Percentiles rank a stretch among this genome's conserved stretches.
phyloP scores from a whole-genome alignment of 2,797 vertebrate species.

The Pogonophryne albipinna region DNA sequence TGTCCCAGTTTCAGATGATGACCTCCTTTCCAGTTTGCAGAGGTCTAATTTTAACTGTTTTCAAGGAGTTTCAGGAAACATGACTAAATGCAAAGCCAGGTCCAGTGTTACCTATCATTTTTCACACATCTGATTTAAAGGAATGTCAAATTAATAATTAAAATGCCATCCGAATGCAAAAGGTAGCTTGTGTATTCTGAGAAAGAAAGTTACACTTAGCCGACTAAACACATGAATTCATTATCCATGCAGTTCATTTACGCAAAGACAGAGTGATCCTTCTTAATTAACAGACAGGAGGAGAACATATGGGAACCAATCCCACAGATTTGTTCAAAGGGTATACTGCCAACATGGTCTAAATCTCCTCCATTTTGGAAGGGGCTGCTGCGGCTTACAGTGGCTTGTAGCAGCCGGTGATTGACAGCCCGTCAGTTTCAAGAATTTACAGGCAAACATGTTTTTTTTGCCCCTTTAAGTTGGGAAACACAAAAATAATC shows the following conservation, averaged over 20 bases:
- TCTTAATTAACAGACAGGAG: slow-evolving; percentile 71
- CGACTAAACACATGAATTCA: slow-evolving; percentile 45
- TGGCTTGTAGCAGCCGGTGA: slow-evolving; percentile 65
- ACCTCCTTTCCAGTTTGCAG: slow-evolving; percentile 87
- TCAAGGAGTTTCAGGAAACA: slow-evolving; percentile 81
- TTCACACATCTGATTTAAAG: slow-evolving; percentile 16
- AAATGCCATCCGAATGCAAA: slow-evolving; percentile 6
- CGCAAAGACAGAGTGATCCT: slow-evolving; percentile 69
- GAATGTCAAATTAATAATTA: slow-evolving; percentile 1
- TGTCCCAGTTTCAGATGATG: slow-evolving; percentile 89
- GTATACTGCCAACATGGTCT: slow-evolving; percentile 80
- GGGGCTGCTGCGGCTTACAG: slow-evolving; percentile 69
- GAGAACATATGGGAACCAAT: slow-evolving; percentile 84
- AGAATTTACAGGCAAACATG: slow-evolving; percentile 37
- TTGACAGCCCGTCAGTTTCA: slow-evolving; percentile 60
- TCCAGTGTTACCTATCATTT: slow-evolving; percentile 33
- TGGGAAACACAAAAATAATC: slow-evolving; percentile 50
- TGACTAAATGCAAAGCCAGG: slow-evolving; percentile 64
- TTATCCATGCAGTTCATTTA: slow-evolving; percentile 54
- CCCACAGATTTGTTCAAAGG: slow-evolving; percentile 82
- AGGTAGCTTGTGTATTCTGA: not conserved
- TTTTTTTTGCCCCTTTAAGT: slow-evolving; percentile 38
- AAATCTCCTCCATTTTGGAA: slow-evolving; percentile 80
- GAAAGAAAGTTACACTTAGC: slow-evolving; percentile 28
- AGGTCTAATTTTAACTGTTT: slow-evolving; percentile 88